Evolutionary conservation across 2,113 vertebrate species (phyloP).

Genomic region (Ochotona curzoniae): DNA sequence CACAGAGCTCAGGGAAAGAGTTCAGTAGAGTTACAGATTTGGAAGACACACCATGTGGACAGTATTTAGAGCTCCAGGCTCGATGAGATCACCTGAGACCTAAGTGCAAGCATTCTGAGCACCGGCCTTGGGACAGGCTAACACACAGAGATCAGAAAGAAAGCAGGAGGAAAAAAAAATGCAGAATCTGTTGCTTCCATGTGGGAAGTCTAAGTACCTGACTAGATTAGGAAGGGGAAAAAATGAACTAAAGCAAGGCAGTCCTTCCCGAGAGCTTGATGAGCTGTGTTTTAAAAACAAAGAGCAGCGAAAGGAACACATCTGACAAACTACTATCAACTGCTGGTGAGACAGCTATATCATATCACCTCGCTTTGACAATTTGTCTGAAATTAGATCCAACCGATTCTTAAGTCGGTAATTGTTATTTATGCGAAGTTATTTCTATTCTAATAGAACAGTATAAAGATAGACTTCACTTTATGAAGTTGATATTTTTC

Average conservation of each 20-base stretch:
- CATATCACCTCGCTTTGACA: not conserved
- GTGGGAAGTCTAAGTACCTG: not conserved
- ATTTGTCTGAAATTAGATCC: not conserved
- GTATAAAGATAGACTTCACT: not conserved
- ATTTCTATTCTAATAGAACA: not conserved
- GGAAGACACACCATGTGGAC: not conserved
- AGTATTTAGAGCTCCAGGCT: not conserved
- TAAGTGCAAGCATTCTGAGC: not conserved
- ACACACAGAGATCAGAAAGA: slow-evolving; percentile 10
- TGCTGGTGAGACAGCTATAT: not conserved
- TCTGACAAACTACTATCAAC: not conserved
- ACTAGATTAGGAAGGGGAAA: not conserved
- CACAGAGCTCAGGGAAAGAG: not conserved
- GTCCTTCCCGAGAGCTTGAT: not conserved
- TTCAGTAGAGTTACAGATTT: not conserved
- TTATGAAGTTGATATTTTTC: not conserved
- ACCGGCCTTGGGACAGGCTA: not conserved
- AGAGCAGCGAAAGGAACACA: not conserved
- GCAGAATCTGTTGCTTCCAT: not conserved
- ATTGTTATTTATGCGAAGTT: not conserved
- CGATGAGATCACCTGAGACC: not conserved
- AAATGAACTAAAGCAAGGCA: slow-evolving; percentile 2
- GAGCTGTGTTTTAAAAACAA: not conserved
- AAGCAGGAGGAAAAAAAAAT: not conserved
- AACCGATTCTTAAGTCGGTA: not conserved